Evolutionary conservation across 2,113 vertebrate species (phyloP).

Genomic region (Trachemys scripta): DNA sequence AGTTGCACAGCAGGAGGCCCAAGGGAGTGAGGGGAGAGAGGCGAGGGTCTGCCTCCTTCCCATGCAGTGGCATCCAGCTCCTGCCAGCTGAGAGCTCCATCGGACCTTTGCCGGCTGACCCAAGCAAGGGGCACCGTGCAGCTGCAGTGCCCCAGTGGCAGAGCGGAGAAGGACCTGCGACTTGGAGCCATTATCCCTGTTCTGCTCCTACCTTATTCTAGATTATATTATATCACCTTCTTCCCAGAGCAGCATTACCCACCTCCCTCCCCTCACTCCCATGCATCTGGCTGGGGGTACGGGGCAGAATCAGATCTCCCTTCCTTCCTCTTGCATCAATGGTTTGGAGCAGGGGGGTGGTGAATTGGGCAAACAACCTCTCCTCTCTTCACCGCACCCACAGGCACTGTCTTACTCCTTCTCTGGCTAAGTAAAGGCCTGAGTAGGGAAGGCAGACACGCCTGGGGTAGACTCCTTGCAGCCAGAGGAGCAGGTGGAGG

Average conservation of each 20-base stretch:
- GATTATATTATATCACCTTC: not conserved
- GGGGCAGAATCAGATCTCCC: not conserved
- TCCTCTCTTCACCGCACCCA: not conserved
- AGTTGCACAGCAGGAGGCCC: not conserved
- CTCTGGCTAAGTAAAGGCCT: not conserved
- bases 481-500: not conserved
- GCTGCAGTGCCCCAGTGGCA: no score
- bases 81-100: not conserved
- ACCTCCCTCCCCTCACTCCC: not conserved
- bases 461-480: not conserved
- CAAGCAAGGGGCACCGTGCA: not conserved
- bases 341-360: not conserved
- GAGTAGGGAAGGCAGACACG: not conserved
- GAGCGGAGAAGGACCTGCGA: not conserved
- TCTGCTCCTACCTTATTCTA: not conserved
- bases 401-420: not conserved
- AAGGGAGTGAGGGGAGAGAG: not conserved
- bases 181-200: not conserved
- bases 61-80: not conserved
- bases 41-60: not conserved
- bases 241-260: not conserved
- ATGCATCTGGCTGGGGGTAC: not conserved
- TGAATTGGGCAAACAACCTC: not conserved
- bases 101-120: not conserved
- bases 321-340: not conserved